phyloP scores from a whole-genome alignment of 2,113 vertebrate species.

The Chaenogobius annularis region DNA sequence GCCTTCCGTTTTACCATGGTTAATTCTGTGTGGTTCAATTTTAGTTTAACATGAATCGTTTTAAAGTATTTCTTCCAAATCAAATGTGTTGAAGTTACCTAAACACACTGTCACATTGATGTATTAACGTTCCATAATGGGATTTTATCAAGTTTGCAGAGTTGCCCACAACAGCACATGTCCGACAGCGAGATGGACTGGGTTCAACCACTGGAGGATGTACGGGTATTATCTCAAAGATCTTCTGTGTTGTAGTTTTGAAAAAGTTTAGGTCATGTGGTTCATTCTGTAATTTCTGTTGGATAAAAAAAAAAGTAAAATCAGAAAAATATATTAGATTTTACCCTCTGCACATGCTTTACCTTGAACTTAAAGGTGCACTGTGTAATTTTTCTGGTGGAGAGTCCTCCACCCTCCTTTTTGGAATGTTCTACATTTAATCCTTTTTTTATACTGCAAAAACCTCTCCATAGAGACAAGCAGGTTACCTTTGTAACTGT shows the following conservation, averaged over 20 bases:
- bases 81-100: constrained; percentile 73
- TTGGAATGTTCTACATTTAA: too few species aligned
- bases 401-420: too few species aligned
- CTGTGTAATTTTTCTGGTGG: too few species aligned
- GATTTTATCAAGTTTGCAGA: constrained; percentile 83
- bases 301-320: too few species aligned
- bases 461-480: too few species aligned
- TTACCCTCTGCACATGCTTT: too few species aligned
- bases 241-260: constrained; percentile 64
- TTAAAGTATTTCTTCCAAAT: neutral
- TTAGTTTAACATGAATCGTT: too few species aligned
- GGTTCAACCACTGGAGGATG: constrained; percentile 62
- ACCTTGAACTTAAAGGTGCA: too few species aligned
- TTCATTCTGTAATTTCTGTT: constrained; percentile 72
- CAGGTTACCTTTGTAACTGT: too few species aligned
- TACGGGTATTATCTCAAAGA: constrained; percentile 78
- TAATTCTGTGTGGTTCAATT: constrained; percentile 17
- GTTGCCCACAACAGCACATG: constrained; percentile 87
- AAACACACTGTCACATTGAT: constrained; percentile 81
- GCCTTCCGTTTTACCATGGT: neutral
- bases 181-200: constrained; percentile 65
- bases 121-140: constrained; percentile 80
- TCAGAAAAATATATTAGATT: too few species aligned
- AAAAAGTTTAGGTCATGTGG: constrained; percentile 56
- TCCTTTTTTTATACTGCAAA: too few species aligned